These are phyloP conservation scores for Xylocampa areola DNA, from an alignment of 2,888 invertebrate species.

Conservation along the genomic window DNA sequence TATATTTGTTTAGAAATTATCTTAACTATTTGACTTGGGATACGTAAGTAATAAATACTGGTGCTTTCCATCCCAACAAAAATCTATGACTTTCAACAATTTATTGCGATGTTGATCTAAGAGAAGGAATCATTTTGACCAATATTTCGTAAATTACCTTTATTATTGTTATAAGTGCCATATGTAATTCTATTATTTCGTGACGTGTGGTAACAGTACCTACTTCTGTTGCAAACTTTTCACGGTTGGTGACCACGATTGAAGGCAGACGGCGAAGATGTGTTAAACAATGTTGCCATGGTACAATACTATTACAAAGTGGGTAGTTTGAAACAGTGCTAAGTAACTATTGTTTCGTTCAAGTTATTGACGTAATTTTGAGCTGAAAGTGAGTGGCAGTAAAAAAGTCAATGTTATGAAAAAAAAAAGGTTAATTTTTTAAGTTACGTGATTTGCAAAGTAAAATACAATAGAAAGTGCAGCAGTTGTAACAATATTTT, in stretches of 20 bases:
- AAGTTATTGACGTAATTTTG: slow-evolving; percentile 6
- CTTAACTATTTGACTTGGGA: no score
- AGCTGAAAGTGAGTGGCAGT: slow-evolving; percentile 8
- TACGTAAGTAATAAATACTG: no score
- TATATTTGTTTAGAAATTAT: no score
- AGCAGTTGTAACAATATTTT: no score
- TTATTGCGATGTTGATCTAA: neutral
- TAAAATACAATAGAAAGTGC: neutral
- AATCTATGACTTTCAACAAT: no score
- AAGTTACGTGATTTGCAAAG: neutral
- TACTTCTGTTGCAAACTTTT: slow-evolving; percentile 42
- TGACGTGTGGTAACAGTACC: neutral
- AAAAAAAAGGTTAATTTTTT: slow-evolving; percentile 10
- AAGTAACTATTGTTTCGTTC: slow-evolving; percentile 33
- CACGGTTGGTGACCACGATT: slow-evolving; percentile 45
- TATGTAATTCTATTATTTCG: slow-evolving; percentile 10
- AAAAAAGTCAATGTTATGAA: slow-evolving; percentile 15
- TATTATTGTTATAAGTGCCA: no score
- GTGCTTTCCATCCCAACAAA: no score
- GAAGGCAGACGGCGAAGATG: slow-evolving; percentile 25
- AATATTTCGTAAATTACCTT: slow-evolving; percentile 6
- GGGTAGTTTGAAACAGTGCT: slow-evolving; percentile 11
- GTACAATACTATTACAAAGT: slow-evolving; percentile 34
- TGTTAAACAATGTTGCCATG: slow-evolving; percentile 31
- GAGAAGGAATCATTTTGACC: no score